A percentile compares a stretch with the other conserved stretches of the same genome.
Evolutionary conservation across 2,113 vertebrate species (phyloP).

Genomic region (Himantopus leucocephalus): DNA sequence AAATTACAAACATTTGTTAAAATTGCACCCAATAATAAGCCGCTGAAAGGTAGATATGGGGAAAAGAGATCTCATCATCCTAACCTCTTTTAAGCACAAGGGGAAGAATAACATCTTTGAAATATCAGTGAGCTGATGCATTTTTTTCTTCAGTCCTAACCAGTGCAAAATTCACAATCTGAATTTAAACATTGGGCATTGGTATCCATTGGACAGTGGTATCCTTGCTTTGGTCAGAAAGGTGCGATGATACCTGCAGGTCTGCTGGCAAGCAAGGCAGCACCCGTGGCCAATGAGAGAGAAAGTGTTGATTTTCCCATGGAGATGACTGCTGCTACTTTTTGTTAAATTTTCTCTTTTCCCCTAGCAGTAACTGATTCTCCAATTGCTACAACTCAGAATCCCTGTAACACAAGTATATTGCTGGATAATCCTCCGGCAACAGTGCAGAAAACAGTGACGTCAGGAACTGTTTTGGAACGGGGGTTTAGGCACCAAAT

Average conservation of each 20-base stretch:
- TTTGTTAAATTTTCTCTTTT: background rate
- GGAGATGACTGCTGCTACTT: background rate
- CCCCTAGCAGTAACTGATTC: background rate
- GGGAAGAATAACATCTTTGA: background rate
- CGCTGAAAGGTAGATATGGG: background rate
- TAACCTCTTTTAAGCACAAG: background rate
- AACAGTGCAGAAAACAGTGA: background rate
- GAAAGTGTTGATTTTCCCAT: background rate
- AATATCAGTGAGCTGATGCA: background rate
- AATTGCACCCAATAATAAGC: background rate
- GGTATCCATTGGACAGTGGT: background rate
- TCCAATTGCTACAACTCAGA: background rate
- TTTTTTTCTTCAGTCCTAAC: background rate
- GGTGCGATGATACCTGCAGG: background rate
- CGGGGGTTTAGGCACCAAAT: background rate
- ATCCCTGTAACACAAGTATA: background rate
- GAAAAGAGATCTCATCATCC: background rate
- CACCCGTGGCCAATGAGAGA: accelerated
- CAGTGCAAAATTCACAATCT: background rate
- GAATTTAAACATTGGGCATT: background rate
- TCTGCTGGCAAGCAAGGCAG: background rate
- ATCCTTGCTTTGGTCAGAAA: background rate
- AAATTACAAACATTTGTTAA: background rate
- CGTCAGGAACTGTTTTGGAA: background rate
- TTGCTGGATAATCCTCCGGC: background rate